These are phyloP conservation scores for Parthenolecanium corni DNA, from an alignment of 2,888 invertebrate genomes.

Conservation along the genomic window DNA sequence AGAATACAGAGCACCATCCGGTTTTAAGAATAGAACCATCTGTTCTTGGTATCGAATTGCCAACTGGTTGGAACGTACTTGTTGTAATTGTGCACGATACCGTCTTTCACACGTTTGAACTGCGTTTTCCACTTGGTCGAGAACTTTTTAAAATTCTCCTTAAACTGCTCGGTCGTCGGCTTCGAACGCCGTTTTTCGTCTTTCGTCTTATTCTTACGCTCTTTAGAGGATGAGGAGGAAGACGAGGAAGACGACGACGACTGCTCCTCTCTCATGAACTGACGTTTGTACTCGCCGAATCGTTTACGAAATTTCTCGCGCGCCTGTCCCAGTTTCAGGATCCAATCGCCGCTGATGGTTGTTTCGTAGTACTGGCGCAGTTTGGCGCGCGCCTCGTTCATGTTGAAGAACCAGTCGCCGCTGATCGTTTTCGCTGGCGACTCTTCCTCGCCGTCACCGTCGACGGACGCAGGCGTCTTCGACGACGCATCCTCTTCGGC, in stretches of 20 bases:
- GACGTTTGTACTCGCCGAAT: too few relatives aligned
- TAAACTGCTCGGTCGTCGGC: neutral
- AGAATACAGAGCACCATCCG: neutral
- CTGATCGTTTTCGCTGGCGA: neutral
- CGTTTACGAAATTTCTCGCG: conserved; percentile 5
- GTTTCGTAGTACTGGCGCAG: neutral
- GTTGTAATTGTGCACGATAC: conserved; percentile 1
- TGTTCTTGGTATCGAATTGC: conserved; percentile 2
- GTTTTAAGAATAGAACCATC: neutral
- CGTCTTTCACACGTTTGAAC: neutral
- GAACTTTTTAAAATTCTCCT: neutral
- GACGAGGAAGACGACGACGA: neutral
- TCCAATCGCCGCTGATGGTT: conserved; percentile 5
- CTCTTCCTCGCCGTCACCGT: neutral
- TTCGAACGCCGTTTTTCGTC: neutral
- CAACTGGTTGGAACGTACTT: neutral
- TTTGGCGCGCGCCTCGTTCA: neutral
- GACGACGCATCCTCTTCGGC: neutral
- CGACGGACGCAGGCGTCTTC: neutral
- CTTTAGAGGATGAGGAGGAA: neutral
- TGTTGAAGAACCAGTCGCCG: neutral
- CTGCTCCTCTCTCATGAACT: too few relatives aligned
- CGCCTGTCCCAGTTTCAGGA: neutral
- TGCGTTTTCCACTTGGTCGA: neutral
- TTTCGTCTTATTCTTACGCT: neutral